phyloP scores from a whole-genome alignment of 2,888 invertebrate species.

The Lissonota sp. region DNA sequence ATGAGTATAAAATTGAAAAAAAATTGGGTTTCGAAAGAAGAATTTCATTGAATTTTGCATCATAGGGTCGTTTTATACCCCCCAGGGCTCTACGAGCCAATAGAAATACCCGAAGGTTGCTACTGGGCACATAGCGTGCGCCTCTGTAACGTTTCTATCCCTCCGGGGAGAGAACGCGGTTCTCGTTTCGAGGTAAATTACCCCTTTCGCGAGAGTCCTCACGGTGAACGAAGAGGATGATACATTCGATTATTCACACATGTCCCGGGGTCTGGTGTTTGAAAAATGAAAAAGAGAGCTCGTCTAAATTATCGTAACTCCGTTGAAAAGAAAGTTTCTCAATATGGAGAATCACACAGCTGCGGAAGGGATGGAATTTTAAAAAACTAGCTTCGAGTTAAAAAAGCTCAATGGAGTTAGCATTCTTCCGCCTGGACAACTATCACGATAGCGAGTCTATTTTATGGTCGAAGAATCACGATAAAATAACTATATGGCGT shows the following conservation, averaged over 20 bases:
- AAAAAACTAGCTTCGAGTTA: too few species aligned
- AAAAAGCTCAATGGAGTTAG: too few species aligned
- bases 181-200: constrained; percentile 42
- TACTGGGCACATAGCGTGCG: not conserved
- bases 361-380: too few species aligned
- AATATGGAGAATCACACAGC: too few species aligned
- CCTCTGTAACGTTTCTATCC: too few species aligned
- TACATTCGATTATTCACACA: constrained; percentile 46
- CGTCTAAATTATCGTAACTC: constrained; percentile 29
- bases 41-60: constrained; percentile 28
- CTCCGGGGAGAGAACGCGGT: too few species aligned
- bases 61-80: not conserved
- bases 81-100: not conserved
- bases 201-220: constrained; percentile 35
- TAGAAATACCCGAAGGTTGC: constrained; percentile 7
- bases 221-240: constrained; percentile 47
- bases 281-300: constrained; percentile 32
- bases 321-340: too few species aligned
- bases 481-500: too few species aligned
- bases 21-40: constrained; percentile 26
- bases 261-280: not conserved
- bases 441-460: not conserved
- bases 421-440: too few species aligned
- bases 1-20: not conserved
- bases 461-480: too few species aligned